Evolutionary conservation across 92 coral and sea anemone species (phyloP).

Genomic region (Isaurus tuberculatus): DNA sequence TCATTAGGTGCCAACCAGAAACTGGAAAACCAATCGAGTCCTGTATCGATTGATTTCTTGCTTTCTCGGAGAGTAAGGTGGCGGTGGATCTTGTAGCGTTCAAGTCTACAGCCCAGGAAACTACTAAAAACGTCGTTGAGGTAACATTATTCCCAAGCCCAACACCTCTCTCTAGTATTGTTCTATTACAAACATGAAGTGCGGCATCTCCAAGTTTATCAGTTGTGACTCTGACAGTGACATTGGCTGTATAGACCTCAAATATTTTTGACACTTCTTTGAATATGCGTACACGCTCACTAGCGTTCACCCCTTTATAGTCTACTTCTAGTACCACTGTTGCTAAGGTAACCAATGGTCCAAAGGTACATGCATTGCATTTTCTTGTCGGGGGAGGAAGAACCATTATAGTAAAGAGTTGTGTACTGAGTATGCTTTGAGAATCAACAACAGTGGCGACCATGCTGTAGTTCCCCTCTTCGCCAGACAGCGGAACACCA

Average conservation of each 20-base stretch:
- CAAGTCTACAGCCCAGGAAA: constrained; percentile 13
- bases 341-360: constrained; percentile 19
- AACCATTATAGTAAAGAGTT: constrained; percentile 10
- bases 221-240: constrained; percentile 6
- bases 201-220: background rate
- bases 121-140: constrained; percentile 4
- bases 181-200: constrained; percentile 23
- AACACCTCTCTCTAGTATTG: background rate
- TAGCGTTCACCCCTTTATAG: constrained; percentile 25
- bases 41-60: constrained; percentile 10
- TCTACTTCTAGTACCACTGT: constrained; percentile 12
- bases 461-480: constrained; percentile 4
- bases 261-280: constrained; percentile 5
- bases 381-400: background rate
- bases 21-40: constrained; percentile 13
- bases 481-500: constrained; percentile 30
- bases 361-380: background rate
- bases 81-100: background rate
- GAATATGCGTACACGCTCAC: constrained; percentile 30
- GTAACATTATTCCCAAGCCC: constrained; percentile 8
- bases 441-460: background rate
- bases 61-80: background rate
- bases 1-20: background rate
- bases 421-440: background rate
- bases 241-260: background rate